A percentile compares a stretch with the other conserved stretches of the same genome.
These are phyloP conservation scores for Mesocentrotus franciscanus DNA, from an alignment of 53 echinoderm and acorn worm species.

Conservation along the genomic window DNA sequence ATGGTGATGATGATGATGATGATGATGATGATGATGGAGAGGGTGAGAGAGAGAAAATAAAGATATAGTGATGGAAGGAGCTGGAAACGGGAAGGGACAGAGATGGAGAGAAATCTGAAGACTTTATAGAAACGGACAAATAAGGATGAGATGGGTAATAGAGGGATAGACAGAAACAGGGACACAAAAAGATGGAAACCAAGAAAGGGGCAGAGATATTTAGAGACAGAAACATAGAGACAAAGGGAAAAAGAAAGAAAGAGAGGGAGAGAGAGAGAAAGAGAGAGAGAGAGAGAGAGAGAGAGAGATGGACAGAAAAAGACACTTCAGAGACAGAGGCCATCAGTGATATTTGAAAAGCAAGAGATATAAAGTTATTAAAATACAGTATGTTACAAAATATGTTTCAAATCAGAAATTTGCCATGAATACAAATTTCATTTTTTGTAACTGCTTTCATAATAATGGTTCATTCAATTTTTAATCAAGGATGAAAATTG, in stretches of 20 bases:
- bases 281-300: not conserved
- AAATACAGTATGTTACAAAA: not conserved
- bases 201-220: not conserved
- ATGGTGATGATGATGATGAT: not conserved
- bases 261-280: not conserved
- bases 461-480: not conserved
- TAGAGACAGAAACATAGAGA: not conserved
- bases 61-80: no score
- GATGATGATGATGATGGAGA: not conserved
- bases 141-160: not conserved
- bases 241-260: not conserved
- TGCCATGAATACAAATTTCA: not conserved
- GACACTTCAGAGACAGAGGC: not conserved
- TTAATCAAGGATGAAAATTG: not conserved
- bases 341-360: not conserved
- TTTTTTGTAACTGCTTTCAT: not conserved
- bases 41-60: not conserved
- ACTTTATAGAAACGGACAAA: no score
- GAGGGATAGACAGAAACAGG: not conserved
- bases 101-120: no score
- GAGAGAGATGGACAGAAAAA: not conserved
- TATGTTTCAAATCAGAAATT: not conserved
- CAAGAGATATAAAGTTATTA: not conserved
- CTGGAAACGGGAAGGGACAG: not conserved
- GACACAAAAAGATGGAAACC: not conserved